Conservation (phyloP, 2,888 invertebrate species). For the Scelioninae gen. 2 region DNA sequence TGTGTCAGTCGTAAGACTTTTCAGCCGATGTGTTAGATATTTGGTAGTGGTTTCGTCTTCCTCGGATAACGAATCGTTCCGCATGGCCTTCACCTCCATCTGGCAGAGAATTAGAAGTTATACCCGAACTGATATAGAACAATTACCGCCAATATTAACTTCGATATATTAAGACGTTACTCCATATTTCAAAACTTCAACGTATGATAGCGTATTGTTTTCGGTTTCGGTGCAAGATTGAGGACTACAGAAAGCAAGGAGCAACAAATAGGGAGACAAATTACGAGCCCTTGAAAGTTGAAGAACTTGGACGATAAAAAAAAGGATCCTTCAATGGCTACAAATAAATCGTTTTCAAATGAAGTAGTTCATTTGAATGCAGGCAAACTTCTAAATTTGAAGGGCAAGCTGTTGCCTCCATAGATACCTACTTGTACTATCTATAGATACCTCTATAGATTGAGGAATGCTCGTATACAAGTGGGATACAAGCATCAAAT, state of each 20-base stretch:
- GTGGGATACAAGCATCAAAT: neutral
- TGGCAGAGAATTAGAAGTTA: neutral
- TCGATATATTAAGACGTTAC: neutral
- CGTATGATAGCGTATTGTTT: conserved; percentile 2
- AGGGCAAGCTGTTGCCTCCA: neutral
- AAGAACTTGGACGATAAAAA: no score
- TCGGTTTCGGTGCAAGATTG: no score
- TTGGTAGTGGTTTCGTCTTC: neutral
- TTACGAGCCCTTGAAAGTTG: no score
- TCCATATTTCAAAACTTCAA: conserved; percentile 1
- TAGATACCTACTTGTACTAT: conserved; percentile 1
- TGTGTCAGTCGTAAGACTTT: no score
- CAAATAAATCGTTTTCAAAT: no score
- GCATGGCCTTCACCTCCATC: neutral
- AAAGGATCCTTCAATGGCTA: no score
- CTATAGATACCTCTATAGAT: no score
- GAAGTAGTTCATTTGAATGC: no score
- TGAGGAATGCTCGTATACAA: neutral
- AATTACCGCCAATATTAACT: neutral
- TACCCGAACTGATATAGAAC: neutral
- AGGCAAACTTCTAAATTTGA: neutral
- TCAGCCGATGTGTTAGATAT: neutral
- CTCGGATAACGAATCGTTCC: neutral
- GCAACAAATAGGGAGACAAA: no score
- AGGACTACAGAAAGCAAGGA: no score